phyloP scores from a whole-genome alignment of 2,113 vertebrate species.

The Ophthalmolycus amberensis region DNA sequence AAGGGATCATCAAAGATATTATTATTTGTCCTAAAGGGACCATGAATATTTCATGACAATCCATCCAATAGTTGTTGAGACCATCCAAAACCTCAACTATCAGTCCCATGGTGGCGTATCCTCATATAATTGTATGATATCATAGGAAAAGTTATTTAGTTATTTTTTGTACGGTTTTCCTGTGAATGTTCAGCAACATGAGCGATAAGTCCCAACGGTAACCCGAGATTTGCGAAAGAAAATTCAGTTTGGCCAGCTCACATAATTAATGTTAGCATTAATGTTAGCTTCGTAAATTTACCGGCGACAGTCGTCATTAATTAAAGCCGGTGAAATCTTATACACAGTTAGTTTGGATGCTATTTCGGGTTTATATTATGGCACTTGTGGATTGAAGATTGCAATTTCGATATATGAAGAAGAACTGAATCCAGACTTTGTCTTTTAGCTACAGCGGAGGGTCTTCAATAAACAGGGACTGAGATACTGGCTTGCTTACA shows the following conservation, averaged over 20 bases:
- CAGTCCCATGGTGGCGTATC: not conserved
- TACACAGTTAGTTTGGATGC: not conserved
- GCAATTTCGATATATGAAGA: not conserved
- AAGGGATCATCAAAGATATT: not conserved
- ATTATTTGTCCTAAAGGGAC: not conserved
- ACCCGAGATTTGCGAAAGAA: not conserved
- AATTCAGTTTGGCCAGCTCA: not conserved
- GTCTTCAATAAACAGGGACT: not conserved
- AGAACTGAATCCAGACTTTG: not conserved
- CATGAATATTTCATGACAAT: not conserved
- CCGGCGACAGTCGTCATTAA: not conserved
- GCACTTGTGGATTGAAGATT: not conserved
- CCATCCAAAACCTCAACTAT: not conserved
- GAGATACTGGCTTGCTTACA: not conserved
- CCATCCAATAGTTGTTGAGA: not conserved
- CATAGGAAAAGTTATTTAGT: too few species aligned
- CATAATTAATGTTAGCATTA: not conserved
- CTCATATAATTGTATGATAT: not conserved
- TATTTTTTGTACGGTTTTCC: too few species aligned
- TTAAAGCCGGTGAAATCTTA: not conserved
- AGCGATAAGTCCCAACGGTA: not conserved
- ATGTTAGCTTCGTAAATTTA: conserved; percentile 13
- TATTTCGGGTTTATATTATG: not conserved
- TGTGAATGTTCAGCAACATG: too few species aligned
- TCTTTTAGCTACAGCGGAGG: not conserved